These are phyloP conservation scores for Pollimyrus isidori DNA, from an alignment of 2,113 vertebrate genomes.

Conservation along the genomic window DNA sequence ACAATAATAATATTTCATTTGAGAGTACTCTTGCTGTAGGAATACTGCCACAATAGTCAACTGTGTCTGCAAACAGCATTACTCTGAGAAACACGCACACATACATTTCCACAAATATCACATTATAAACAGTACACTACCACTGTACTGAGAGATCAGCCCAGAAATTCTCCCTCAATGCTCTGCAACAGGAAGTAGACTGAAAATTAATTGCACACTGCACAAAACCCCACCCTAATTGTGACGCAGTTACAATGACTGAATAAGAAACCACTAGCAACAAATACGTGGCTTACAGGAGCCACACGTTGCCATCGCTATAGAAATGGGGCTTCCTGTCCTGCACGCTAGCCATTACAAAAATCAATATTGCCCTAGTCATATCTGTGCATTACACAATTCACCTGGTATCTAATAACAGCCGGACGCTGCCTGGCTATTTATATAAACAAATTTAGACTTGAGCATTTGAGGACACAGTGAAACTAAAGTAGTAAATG, in stretches of 20 bases:
- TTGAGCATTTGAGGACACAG: neutral
- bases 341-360: neutral
- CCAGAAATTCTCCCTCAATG: neutral
- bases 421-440: neutral
- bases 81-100: neutral
- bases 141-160: neutral
- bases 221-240: neutral
- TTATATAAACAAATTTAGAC: neutral
- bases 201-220: neutral
- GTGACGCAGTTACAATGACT: neutral
- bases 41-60: neutral
- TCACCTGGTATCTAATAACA: neutral
- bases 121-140: neutral
- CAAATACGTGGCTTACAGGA: neutral
- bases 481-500: neutral
- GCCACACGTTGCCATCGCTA: neutral
- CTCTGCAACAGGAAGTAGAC: slow-evolving; percentile 11
- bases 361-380: neutral
- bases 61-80: neutral
- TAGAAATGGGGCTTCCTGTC: neutral
- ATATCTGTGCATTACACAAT: neutral
- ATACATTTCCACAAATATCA: neutral
- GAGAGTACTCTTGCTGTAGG: neutral
- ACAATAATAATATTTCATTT: neutral
- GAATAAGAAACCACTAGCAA: neutral